A percentile compares a stretch with the other conserved stretches of the same genome.
These are phyloP conservation scores for Mormyrops boulengeri DNA, from an alignment of 2,797 vertebrate genomes.

Conservation along the genomic window DNA sequence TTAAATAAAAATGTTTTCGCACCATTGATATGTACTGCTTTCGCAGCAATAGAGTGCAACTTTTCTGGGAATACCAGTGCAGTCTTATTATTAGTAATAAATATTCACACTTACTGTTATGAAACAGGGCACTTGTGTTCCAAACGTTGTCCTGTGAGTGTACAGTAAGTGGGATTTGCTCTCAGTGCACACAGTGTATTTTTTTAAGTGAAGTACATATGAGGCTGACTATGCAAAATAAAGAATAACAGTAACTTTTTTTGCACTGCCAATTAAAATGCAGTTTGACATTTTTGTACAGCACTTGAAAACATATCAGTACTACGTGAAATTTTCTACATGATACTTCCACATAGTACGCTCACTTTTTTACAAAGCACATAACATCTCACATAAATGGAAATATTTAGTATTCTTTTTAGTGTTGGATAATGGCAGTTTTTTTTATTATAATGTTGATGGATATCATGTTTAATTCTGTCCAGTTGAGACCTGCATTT, in stretches of 20 bases:
- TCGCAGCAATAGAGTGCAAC: neutral
- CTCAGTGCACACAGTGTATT: neutral
- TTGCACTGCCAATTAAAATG: neutral
- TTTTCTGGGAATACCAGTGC: neutral
- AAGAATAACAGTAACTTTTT: neutral
- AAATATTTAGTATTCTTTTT: neutral
- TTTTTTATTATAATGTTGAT: neutral
- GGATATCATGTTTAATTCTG: neutral
- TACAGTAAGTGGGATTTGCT: conserved; percentile 6
- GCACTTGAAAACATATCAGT: neutral
- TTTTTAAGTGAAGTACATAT: neutral
- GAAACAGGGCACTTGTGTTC: neutral
- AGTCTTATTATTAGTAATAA: conserved; percentile 6
- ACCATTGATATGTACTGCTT: neutral
- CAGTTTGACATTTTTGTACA: neutral
- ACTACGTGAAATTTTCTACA: neutral
- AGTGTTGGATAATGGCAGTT: neutral
- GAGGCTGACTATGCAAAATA: conserved; percentile 1
- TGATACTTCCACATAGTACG: neutral
- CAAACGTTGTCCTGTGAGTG: neutral
- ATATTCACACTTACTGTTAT: conserved; percentile 15
- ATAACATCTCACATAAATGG: neutral
- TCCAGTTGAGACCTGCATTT: neutral
- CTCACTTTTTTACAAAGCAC: neutral
- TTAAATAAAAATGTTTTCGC: neutral